A percentile compares a stretch with the other conserved stretches of the same genome.
These are phyloP conservation scores for Microctonus aethiopoides DNA, from an alignment of 2,888 invertebrate species.

Conservation along the genomic window DNA sequence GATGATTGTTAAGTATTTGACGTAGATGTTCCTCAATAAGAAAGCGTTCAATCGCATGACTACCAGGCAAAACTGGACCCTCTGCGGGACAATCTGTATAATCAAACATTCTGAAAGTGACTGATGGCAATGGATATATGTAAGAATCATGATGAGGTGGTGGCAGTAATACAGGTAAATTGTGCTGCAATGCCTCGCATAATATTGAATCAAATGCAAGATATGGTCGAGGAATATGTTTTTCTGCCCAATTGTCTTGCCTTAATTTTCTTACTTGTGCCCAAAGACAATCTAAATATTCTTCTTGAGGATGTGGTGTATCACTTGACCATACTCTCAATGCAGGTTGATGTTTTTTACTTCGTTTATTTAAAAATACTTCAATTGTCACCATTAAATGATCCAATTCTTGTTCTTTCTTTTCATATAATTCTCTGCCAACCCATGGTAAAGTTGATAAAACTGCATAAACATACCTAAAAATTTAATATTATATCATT, in stretches of 20 bases:
- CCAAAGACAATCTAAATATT: slow-evolving; percentile 97
- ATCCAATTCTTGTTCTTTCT: slow-evolving; percentile 93
- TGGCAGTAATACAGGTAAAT: slow-evolving; percentile 88
- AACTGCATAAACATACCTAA: slow-evolving; percentile 80
- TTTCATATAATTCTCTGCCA: slow-evolving; percentile 94
- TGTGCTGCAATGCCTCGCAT: slow-evolving; percentile 96
- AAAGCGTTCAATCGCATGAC: slow-evolving; percentile 97
- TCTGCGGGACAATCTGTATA: slow-evolving; percentile 96
- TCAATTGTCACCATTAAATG: slow-evolving; percentile 91
- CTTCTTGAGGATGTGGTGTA: slow-evolving; percentile 94
- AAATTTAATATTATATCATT: too few relatives aligned
- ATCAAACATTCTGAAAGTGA: slow-evolving; percentile 97
- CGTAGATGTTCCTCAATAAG: slow-evolving; percentile 97
- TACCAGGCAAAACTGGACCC: slow-evolving; percentile 90
- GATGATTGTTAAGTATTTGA: slow-evolving; percentile 90
- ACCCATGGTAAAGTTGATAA: slow-evolving; percentile 97
- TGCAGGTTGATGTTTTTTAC: slow-evolving; percentile 92
- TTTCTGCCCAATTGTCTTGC: slow-evolving; percentile 96
- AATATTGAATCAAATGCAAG: slow-evolving; percentile 94
- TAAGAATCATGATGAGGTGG: slow-evolving; percentile 93
- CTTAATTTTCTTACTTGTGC: slow-evolving; percentile 91
- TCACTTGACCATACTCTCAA: slow-evolving; percentile 95
- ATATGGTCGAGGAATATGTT: slow-evolving; percentile 95
- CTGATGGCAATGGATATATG: slow-evolving; percentile 93
- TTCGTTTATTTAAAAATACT: slow-evolving; percentile 90